phyloP scores from a whole-genome alignment of 2,113 vertebrate genomes.

The Falcunculus frontatus region DNA sequence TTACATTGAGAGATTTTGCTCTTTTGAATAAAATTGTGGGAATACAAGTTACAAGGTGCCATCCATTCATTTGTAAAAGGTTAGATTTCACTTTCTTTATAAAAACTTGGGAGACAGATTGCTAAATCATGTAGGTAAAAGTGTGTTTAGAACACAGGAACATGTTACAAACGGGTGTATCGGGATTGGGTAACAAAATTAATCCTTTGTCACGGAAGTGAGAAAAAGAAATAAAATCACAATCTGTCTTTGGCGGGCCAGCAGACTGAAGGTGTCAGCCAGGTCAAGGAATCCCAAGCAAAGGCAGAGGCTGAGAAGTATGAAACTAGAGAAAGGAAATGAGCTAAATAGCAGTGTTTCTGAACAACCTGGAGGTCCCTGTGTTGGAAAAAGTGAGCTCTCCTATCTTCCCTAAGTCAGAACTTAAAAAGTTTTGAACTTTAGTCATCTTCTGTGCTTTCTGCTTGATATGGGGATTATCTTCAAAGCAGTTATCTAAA shows the following conservation, averaged over 20 bases:
- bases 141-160: not conserved
- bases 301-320: not conserved
- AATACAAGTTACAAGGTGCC: not conserved
- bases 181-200: rapidly evolving
- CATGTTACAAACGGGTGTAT: not conserved
- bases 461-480: not conserved
- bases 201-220: not conserved
- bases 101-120: not conserved
- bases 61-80: not conserved
- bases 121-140: not conserved
- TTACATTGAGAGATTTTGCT: not conserved
- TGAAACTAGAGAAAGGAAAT: not conserved
- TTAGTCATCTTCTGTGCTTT: not conserved
- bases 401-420: not conserved
- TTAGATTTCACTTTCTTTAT: not conserved
- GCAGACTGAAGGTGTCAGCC: not conserved
- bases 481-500: slow-evolving; percentile 23
- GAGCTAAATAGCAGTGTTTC: not conserved
- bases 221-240: not conserved
- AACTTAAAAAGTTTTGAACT: not conserved
- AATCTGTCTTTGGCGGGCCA: not conserved
- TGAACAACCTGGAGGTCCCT: not conserved
- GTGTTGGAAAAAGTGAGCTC: not conserved
- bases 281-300: not conserved
- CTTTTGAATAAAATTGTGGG: not conserved